Evolutionary conservation across 1,140 invertebrate species (phyloP).

Genomic region (Tetraneura akinire): DNA sequence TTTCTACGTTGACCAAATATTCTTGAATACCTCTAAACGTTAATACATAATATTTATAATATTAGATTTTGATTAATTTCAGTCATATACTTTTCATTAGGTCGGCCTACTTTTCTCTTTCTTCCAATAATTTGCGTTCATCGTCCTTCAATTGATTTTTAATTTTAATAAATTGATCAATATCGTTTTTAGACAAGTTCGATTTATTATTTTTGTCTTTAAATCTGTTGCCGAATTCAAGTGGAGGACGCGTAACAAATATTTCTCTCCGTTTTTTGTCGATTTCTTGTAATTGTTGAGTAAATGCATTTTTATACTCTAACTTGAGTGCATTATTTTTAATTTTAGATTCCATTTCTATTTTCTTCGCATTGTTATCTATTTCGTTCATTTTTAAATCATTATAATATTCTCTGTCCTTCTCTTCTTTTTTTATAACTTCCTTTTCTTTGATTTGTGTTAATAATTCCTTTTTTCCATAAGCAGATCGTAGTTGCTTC

Average conservation of each 20-base stretch:
- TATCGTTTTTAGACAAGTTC: neutral
- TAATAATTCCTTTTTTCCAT: constrained; percentile 15
- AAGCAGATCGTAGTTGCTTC: constrained; percentile 1
- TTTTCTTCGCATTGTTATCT: neutral
- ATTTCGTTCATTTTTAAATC: constrained; percentile 15
- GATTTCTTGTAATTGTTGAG: neutral
- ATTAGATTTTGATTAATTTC: too few species aligned
- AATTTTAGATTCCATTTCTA: neutral
- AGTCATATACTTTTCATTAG: too few species aligned
- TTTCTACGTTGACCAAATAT: neutral
- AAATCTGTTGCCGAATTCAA: too few species aligned
- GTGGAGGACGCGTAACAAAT: too few species aligned
- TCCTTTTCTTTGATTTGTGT: constrained; percentile 40
- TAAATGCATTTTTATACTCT: constrained; percentile 8
- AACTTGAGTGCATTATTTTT: neutral
- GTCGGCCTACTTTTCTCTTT: neutral
- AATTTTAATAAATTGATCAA: neutral
- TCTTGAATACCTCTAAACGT: constrained; percentile 7
- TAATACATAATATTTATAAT: neutral
- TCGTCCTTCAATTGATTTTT: neutral
- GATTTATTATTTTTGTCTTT: neutral
- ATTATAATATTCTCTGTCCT: neutral
- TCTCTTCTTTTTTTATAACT: constrained; percentile 7
- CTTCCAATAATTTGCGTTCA: neutral
- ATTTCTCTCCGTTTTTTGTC: neutral